Base-by-base conservation (phyloP, 92 coral and sea anemone genomes). In the Epizoanthus illoricatus region DNA sequence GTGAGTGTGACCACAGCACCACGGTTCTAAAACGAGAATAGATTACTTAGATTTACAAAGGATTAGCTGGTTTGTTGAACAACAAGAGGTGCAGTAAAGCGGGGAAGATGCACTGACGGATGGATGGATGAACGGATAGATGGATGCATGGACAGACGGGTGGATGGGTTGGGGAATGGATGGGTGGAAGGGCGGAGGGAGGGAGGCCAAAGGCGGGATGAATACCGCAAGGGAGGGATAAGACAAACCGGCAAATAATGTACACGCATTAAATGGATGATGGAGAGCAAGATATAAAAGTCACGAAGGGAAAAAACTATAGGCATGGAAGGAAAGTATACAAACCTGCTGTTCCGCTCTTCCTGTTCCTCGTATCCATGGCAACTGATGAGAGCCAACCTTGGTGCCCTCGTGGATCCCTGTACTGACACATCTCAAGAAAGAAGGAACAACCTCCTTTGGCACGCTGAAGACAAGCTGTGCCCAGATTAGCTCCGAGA, bases 401-500 rank as follows among this genome's bases (percentile, higher is more conserved):
- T 39, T 75, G 40, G 56, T 75, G 33, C 92, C 92, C 69, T 93
- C 79, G 15, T 85, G 65, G 13, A 78, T 18, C 4, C 92, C 97
- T 3, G 84, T 79, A 65, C 88, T 78, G 63, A 88, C 78, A 74
- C 97, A 93, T 63, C 92, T 87, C 15, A 88, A 55, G 24, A 72
- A 83, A 60, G 84, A 72, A 28, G 97, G 97, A 15, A 93, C 85
- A 72, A 88, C 84, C 55, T 87, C 65, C 87, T 93, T 93, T 28
- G 97, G 97, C 59, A 93, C 69, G 41, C 91, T 73, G 84, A 90
- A 89, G 86, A 93, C 49, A 56, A 93, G 21, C 85, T 93, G 97
- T 60, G 91, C 97, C 97, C 97, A 93, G 71, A 93, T 75, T 49
- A 93, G 91, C 85, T 93, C 94, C 4, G 97, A 88, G 80, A 93